These are phyloP conservation scores for Picus viridis DNA, from an alignment of 2,797 vertebrate genomes.

Conservation along the genomic window DNA sequence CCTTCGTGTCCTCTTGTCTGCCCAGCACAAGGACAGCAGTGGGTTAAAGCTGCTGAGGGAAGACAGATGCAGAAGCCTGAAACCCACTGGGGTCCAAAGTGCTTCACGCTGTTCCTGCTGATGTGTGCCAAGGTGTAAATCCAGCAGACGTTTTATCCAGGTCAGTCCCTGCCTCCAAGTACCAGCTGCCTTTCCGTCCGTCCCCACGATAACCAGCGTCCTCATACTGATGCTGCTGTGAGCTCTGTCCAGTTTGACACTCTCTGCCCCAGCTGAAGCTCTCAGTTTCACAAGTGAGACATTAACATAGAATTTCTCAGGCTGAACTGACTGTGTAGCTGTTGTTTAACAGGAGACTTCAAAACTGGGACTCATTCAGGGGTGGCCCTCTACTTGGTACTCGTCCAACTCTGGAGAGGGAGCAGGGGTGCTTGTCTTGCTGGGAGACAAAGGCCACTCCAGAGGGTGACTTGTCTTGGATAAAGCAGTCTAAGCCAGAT, in stretches of 20 bases:
- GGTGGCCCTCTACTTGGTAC: fast-evolving
- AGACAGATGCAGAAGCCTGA: not conserved
- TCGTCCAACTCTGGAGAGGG: not conserved
- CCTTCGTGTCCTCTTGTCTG: not conserved
- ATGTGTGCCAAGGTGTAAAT: not conserved
- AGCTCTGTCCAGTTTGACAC: not conserved
- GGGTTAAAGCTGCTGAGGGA: not conserved
- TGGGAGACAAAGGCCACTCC: not conserved
- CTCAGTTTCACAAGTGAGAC: not conserved
- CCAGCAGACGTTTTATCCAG: not conserved
- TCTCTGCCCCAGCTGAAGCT: not conserved
- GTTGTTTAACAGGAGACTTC: not conserved
- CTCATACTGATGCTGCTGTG: not conserved
- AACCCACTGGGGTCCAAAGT: not conserved
- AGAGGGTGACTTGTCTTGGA: not conserved
- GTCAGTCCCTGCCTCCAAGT: not conserved
- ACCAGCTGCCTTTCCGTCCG: not conserved
- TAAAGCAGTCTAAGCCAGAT: not conserved
- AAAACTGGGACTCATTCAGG: not conserved
- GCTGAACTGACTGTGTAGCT: not conserved
- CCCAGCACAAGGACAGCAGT: not conserved
- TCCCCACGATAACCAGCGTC: not conserved
- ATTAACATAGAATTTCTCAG: not conserved
- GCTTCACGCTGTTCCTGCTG: not conserved
- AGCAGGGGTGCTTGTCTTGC: not conserved